Evolutionary conservation across 2,113 vertebrate genomes (phyloP).

Genomic region (Xenopus laevis): DNA sequence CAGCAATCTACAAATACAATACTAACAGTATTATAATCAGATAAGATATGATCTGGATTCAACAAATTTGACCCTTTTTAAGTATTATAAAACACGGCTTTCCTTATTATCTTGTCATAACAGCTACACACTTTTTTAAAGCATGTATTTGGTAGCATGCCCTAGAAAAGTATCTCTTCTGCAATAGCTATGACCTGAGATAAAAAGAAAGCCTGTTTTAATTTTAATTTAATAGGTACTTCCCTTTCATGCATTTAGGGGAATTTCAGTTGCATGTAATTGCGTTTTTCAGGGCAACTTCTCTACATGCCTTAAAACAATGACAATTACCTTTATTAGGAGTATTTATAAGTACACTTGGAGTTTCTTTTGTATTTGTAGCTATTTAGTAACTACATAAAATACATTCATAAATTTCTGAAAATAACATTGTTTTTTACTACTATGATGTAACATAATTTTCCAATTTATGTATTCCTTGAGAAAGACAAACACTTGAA

Average conservation of each 20-base stretch:
- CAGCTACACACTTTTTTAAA: neutral
- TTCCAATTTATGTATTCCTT: neutral
- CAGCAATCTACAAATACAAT: neutral
- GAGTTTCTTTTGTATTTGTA: neutral
- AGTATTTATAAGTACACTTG: neutral
- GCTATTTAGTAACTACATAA: neutral
- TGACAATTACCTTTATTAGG: neutral
- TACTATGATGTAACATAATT: neutral
- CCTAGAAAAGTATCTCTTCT: neutral
- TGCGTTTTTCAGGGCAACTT: neutral
- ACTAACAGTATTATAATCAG: neutral
- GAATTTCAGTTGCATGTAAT: neutral
- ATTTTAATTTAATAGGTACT: neutral
- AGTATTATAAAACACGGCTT: neutral
- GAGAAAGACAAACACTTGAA: neutral
- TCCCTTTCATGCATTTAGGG: neutral
- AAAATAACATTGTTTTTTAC: neutral
- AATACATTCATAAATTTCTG: constrained; percentile 1
- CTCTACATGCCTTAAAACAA: neutral
- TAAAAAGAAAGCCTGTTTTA: neutral
- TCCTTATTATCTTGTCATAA: neutral
- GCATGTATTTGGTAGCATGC: neutral
- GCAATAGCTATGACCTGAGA: neutral
- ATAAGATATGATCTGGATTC: neutral
- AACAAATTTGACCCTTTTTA: neutral